These are phyloP conservation scores for Nicator chloris DNA, from an alignment of 2,113 vertebrate genomes.

Conservation along the genomic window DNA sequence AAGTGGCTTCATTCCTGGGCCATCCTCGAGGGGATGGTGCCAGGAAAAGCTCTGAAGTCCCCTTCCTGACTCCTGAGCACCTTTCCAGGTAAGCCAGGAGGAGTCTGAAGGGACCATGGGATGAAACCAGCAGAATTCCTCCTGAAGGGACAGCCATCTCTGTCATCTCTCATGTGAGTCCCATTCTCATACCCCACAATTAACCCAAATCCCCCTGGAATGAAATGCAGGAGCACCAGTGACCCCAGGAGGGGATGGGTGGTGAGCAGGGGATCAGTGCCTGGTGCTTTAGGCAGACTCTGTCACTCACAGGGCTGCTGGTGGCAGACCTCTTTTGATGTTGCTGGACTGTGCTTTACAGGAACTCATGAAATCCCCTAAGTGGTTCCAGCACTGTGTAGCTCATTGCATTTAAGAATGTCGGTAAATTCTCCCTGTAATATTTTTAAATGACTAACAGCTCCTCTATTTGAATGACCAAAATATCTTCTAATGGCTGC, in stretches of 20 bases:
- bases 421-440: not conserved
- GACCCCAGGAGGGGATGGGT: not conserved
- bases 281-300: not conserved
- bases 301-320: not conserved
- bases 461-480: slow-evolving; percentile 2
- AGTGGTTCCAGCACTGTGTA: not conserved
- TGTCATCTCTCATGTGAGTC: not conserved
- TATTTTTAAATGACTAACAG: slow-evolving; percentile 10
- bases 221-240: not conserved
- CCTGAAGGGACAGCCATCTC: not conserved
- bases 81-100: not conserved
- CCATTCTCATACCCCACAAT: not conserved
- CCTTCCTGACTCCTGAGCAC: not conserved
- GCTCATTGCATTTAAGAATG: not conserved
- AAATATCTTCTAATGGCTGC: slow-evolving; percentile 14
- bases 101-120: not conserved
- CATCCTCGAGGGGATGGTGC: not conserved
- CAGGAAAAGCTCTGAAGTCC: not conserved
- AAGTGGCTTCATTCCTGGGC: not conserved
- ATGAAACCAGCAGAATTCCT: not conserved
- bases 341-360: not conserved
- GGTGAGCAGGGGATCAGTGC: too few species aligned
- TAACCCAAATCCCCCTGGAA: not conserved
- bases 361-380: not conserved
- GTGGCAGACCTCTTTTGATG: not conserved